Base-by-base conservation (phyloP, 2,888 invertebrate genomes). In the Diadegma fenestrale region DNA sequence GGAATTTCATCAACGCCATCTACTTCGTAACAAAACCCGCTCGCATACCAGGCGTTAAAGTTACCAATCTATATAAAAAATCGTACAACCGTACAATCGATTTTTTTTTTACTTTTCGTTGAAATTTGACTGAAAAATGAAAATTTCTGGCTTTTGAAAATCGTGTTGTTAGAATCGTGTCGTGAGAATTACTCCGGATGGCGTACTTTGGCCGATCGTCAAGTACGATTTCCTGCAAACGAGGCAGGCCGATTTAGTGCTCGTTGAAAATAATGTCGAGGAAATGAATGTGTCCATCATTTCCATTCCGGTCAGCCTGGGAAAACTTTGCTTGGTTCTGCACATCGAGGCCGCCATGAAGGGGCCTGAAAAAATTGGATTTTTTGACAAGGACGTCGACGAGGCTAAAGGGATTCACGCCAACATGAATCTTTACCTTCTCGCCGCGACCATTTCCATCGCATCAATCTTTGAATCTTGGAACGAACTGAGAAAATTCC, bases 351-450 rank as follows among this genome's bases (percentile, higher is more conserved):
- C 96, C 26, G 97, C 97, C 0, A 95, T 98, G 88, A 95, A 95
- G 26, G 96, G 96, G 73, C 95, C 98, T 89, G 94, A 96, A 71
- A 92, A 94, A n/a, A 94, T 98, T 76, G 98, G 99, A 7, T 99
- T 99, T 91, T 97, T 97, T 48, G 97, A 97, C 84, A 99, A 99
- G 93, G 99, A 99, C 94, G 95, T 99, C 48, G 99, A 99, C 94
- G 99, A 99, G 95, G 97, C 99, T 0, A 99, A 99, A 94, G 97
- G 98, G 73, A 97, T 99, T 89, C 99, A 99, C 94, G 97, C 98
- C 0, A 99, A 99, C 91, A 99, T 99, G 0, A 99, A 99, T 94
- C 95, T 99, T 61, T 98, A 98, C 93, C 95, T 99, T 82, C 94
- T 99, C 63, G 97, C 98, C 88, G 96, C 97, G 78, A 99, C 99